Base-by-base conservation (phyloP, 2,888 invertebrate species). In the Apamea epomidion region DNA sequence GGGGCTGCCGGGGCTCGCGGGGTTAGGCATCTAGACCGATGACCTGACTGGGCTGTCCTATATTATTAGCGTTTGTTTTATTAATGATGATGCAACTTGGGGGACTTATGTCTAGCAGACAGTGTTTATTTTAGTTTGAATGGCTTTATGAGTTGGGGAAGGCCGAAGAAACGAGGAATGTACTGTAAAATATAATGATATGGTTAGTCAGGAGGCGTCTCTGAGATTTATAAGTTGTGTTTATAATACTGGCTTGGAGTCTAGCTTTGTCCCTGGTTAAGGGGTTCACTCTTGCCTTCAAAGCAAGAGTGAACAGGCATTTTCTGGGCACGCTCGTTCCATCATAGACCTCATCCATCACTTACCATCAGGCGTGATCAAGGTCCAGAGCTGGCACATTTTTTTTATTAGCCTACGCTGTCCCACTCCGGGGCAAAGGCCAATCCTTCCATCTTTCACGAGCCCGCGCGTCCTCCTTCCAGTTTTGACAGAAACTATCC, bases 11-110 rank as follows among this genome's bases (percentile, higher is more conserved):
- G 37, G 62, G 79, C 76, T 74, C 25, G n/a, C 7, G n/a, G 37
- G 62, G 51, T 68, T 77, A 37, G 71, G 48, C 60, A 48, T 73
- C 76, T 81, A 87, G 83, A 80, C 29, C 76, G 54, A 68, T 42
- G 82, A 75, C 79, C 89, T 69, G 62, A 10, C 25, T 51, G 51
- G 21, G 0, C 1, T 21, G 70, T 42, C 51, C 76, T 78, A 65
- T 74, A 69, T 64, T 29, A 68, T 68, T 54, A 25, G 32, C 25
- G 25, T 42, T 69, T 85, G 25, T 25, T 65, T 76, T 37, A 21
- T 48, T 72, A 32, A 48, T 58, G 21, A n/a, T 48, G 42, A 54
- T 16, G 51, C 32, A 45, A 42, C 18, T 29, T 42, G 18, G n/a
- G 16, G 10, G 29, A 8, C 6, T 42, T 60, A 6, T n/a, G 12